phyloP scores from a whole-genome alignment of 2,888 invertebrate species.

The Netelia virgata region DNA sequence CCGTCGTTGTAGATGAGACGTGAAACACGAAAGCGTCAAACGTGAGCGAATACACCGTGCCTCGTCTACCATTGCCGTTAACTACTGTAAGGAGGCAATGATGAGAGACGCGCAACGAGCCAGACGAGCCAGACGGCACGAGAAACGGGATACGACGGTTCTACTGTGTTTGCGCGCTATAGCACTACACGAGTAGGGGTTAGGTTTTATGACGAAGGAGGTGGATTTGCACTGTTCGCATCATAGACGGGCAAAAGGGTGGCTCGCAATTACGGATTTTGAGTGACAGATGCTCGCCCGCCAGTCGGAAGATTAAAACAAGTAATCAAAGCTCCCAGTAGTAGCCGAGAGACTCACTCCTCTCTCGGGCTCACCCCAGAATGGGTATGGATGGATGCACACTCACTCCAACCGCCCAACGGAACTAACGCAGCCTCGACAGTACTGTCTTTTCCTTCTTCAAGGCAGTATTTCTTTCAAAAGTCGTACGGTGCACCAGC shows the following conservation, averaged over 20 bases:
- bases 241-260: constrained; percentile 73
- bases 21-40: constrained; percentile 9
- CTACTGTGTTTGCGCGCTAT: constrained; percentile 28
- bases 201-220: constrained; percentile 28
- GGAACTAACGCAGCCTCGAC: constrained; percentile 43
- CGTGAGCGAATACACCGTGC: constrained; percentile 12
- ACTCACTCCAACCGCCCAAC: constrained; percentile 65
- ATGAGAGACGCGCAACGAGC: constrained; percentile 40
- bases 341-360: constrained; percentile 63
- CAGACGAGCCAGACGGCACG: constrained; percentile 44
- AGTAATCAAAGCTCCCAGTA: constrained; percentile 84
- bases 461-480: constrained; percentile 53
- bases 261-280: constrained; percentile 84
- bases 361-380: constrained; percentile 73
- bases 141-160: constrained; percentile 46
- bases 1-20: background rate
- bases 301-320: constrained; percentile 85
- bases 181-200: constrained; percentile 55
- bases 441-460: constrained; percentile 54
- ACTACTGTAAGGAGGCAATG: constrained; percentile 39
- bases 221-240: constrained; percentile 45
- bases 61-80: background rate
- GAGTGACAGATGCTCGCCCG: constrained; percentile 85
- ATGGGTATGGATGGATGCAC: constrained; percentile 83
- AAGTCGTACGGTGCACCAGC: constrained; percentile 63